Evolutionary conservation across 2,888 invertebrate species (phyloP), one percentile per base, ranked within the genome.

Genomic region (Gonocerus acuteangulatus): DNA sequence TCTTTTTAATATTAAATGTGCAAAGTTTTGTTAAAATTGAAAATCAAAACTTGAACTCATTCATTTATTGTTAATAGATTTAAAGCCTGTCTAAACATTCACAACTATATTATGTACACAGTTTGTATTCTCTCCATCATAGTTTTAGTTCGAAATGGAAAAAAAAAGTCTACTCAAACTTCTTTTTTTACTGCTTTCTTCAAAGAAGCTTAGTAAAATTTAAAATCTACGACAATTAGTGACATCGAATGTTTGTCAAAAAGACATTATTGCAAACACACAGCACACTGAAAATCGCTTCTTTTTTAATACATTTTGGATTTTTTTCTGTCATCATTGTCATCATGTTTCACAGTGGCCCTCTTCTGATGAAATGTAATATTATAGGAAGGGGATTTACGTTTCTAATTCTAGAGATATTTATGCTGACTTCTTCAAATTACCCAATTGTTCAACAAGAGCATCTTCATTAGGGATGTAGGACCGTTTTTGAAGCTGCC

Each of bases 391-490:
- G 32, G 6, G 13, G 18, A 54, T 15, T 21, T 54, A 21, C 15
- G 19, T 15, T 39, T 51, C 13, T 48, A 48, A 2, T 13, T 27
- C 16, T 16, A 19, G 18, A 21, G 11, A 23, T 23, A 18, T 45
- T 57, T 57, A 57, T 45, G 45, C 57, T 15, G 57, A 45, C 32
- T 82, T 82, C 73, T 84, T 84, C 59, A 85, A 76, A 58, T 82
- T 81, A 67, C 81, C 78, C 57, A 85, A 77, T 73, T 85, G 82
- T 45, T 79, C 75, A 2, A 82, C 83, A 59, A 84, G 75, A 68
- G 80, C 81, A 60, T 81, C 80, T 71, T 84, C 84, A 65, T 78
- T 79, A 1, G 82, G 78, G 48, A 84, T 78, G 71, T 82, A 84
- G 19, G 67, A 67, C 61, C 84, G 78, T 71, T 84, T 84, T 68